Evolutionary conservation across 2,113 vertebrate genomes (phyloP), one percentile per base, ranked within the genome.

Genomic region (Ceyx melanurus): DNA sequence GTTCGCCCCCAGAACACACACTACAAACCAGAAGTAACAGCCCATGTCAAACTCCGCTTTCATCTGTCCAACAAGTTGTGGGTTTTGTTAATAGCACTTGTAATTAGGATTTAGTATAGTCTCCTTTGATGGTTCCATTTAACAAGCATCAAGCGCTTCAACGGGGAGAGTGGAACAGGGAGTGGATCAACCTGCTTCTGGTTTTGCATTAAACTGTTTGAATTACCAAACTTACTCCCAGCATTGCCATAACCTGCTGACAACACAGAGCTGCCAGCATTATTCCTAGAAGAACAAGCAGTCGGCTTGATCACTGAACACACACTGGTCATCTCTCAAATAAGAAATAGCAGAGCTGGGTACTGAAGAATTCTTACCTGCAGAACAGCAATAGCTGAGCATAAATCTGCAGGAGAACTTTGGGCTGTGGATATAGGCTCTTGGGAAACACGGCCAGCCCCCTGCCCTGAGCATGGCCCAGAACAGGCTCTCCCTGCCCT

Each of bases 401-500:
- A 46, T 11, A 64, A 42, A 62, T 26, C 29, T 43, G n/a, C 43
- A 79, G 3, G 17, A 37, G 85, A 88, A 60, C 31, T 29, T 80
- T 19, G 29, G 58, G 48, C 67, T 68, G 10, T 1, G 5, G 28
- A 26, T 3, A 11, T 2, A 3, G 42, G 54, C 37, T n/a, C 9
- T 1, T 25, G 48, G 70, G 26, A 82, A 82, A 10, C 20, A 28
- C 10, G 42, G 65, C 18, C 57, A 74, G n/a, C 5, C 51, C 58
- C 22, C 11, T 3, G 15, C 40, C 26, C 37, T 0, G 1, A 15
- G 25, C 50, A 13, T 25, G 50, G 23, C 9, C 12, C 25, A 9
- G 16, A 33, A 51, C 29, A 9, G 0, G 0, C 25, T 45, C 20
- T 33, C 60, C 17, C 1, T 5, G 37, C 46, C 50, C 48, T 22